These are phyloP conservation scores for Nipponia nippon DNA, from an alignment of 2,113 vertebrate species.

Conservation along the genomic window DNA sequence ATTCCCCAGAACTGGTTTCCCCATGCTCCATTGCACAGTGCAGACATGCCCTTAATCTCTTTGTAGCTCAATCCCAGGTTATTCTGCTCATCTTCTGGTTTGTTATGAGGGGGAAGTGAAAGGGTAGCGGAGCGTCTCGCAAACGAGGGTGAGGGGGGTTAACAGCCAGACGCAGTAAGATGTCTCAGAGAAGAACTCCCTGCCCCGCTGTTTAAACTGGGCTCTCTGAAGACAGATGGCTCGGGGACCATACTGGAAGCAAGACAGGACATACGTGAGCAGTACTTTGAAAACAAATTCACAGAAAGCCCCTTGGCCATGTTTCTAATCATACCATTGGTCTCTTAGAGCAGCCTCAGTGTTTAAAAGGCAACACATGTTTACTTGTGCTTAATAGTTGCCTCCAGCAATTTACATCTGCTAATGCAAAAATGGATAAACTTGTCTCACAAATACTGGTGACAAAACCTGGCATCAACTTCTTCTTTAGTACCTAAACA, in stretches of 20 bases:
- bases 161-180: background rate
- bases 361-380: background rate
- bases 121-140: background rate
- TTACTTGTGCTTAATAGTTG: background rate
- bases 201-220: background rate
- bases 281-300: background rate
- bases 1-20: background rate
- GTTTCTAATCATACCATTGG: background rate
- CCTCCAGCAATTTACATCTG: slow-evolving; percentile 30
- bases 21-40: background rate
- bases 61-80: background rate
- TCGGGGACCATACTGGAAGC: background rate
- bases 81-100: background rate
- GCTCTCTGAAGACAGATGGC: background rate
- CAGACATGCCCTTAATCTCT: background rate
- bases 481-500: background rate
- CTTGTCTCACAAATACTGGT: background rate
- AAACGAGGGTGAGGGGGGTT: background rate
- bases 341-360: background rate
- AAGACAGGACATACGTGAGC: background rate
- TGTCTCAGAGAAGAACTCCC: background rate
- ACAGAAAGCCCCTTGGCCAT: background rate
- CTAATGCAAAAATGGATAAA: background rate
- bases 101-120: background rate
- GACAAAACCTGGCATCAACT: background rate